Evolutionary conservation across 2,888 invertebrate species (phyloP), one percentile per base, ranked within the genome.

Genomic region (Suillia variegata): DNA sequence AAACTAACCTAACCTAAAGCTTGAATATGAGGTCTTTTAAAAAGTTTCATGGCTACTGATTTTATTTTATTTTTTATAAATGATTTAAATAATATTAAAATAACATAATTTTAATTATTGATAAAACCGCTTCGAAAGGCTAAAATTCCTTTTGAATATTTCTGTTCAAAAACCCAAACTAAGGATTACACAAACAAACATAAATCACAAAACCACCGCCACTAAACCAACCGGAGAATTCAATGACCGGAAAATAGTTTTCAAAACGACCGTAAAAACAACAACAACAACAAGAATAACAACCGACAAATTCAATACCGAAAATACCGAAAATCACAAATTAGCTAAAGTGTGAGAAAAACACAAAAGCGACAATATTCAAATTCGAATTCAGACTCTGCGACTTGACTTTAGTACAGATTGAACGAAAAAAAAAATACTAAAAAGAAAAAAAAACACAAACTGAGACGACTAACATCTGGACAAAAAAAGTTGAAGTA

Each of bases 181-280:
- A n/a, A 26, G 10, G 6, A 49, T 12, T 49, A 3, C 13, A 49
- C 13, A 24, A 24, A 49, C 26, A 49, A 12, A 6, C 26, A 38
- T 38, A 38, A 38, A 38, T 38, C 38, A 38, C 5, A 26, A 26
- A 26, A 26, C 26, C 5, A 26, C n/a, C n/a, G n/a, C n/a, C n/a
- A n/a, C n/a, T n/a, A n/a, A n/a, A n/a, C n/a, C 13, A 13, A 38
- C 38, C n/a, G 38, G 6, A 38, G n/a, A 66, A 72, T 70, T 66
- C 74, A 76, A 76, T 75, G 68, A 74, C 77, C 77, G 77, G 76
- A 77, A 76, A 77, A 78, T 78, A 67, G 77, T 71, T 71, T 70
- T 68, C 64, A 67, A 74, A 70, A 69, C 69, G 67, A 69, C 68
- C 73, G 68, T 73, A 67, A 61, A 59, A 62, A 65, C 56, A 62